phyloP scores from a whole-genome alignment of 2,888 invertebrate genomes.

The Cephonodes hylas region DNA sequence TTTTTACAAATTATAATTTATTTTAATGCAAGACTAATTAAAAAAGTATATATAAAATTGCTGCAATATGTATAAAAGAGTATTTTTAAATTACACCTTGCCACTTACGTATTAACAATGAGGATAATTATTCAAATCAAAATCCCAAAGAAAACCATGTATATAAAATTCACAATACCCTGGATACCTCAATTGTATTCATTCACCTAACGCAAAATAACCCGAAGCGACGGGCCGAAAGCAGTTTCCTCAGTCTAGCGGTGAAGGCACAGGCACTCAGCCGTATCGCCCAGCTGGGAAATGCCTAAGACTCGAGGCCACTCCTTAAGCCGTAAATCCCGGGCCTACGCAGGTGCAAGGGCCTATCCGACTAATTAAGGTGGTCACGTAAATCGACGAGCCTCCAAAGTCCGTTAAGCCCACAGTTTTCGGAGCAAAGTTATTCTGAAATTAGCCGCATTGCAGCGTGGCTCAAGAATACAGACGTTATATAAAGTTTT shows the following conservation, averaged over 20 bases:
- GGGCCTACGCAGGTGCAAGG: constrained; percentile 60
- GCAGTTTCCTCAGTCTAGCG: background rate
- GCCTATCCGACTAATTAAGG: constrained; percentile 66
- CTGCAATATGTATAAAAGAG: too few relatives aligned
- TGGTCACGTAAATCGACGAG: constrained; percentile 54
- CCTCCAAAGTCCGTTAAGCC: constrained; percentile 49
- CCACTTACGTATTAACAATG: too few relatives aligned
- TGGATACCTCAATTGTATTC: background rate
- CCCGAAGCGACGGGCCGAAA: background rate
- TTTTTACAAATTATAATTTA: too few relatives aligned
- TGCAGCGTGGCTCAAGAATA: constrained; percentile 32
- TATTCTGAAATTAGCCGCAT: constrained; percentile 44
- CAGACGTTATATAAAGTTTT: constrained; percentile 1
- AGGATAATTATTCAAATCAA: too few relatives aligned
- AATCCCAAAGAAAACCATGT: too few relatives aligned
- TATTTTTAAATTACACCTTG: too few relatives aligned
- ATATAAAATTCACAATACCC: background rate
- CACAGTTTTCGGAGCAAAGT: constrained; percentile 45
- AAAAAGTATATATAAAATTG: too few relatives aligned
- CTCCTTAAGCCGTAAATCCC: constrained; percentile 55
- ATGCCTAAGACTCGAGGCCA: constrained; percentile 12
- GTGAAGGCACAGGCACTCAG: background rate
- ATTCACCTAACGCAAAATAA: background rate
- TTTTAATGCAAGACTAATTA: too few relatives aligned
- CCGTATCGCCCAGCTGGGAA: background rate